A percentile compares a stretch with the other conserved stretches of the same genome.
Evolutionary conservation across 2,113 vertebrate genomes (phyloP).

Genomic region (Poeciliopsis turrubarensis): DNA sequence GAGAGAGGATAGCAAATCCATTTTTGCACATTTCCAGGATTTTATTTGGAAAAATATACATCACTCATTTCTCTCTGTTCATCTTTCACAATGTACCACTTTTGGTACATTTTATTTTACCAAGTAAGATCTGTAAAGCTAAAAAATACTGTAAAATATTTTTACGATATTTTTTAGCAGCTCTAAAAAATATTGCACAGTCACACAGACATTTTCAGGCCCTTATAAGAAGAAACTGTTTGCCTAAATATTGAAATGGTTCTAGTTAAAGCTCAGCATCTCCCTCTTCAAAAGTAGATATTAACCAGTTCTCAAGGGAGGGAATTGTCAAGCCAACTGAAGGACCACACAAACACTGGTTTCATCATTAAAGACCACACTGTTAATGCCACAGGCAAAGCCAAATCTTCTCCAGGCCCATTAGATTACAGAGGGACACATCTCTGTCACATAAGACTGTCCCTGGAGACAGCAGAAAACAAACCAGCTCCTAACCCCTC

Average conservation of each 20-base stretch:
- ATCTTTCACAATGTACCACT: too few relatives aligned
- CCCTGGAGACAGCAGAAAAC: slow-evolving; percentile 59
- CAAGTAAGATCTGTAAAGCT: not conserved
- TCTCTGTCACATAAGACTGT: slow-evolving; percentile 70
- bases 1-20: not conserved
- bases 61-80: too few relatives aligned
- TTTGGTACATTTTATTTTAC: not conserved
- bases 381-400: slow-evolving; percentile 54
- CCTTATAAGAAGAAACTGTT: slow-evolving; percentile 19
- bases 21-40: not conserved
- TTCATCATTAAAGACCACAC: slow-evolving; percentile 68
- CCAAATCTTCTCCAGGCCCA: slow-evolving; percentile 53
- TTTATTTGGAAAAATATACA: not conserved
- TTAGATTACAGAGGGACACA: slow-evolving; percentile 59
- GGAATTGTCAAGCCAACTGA: slow-evolving; percentile 34
- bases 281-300: slow-evolving; percentile 28
- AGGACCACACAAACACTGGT: slow-evolving; percentile 57
- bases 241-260: slow-evolving; percentile 40
- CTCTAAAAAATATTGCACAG: slow-evolving; percentile 4
- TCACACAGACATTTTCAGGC: slow-evolving; percentile 18
- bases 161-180: too few relatives aligned
- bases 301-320: slow-evolving; percentile 42
- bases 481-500: slow-evolving; percentile 60
- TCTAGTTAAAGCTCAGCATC: slow-evolving; percentile 25
- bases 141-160: slow-evolving; percentile 12